phyloP scores from a whole-genome alignment of 2,113 vertebrate genomes.

The Nothoprocta pentlandii region DNA sequence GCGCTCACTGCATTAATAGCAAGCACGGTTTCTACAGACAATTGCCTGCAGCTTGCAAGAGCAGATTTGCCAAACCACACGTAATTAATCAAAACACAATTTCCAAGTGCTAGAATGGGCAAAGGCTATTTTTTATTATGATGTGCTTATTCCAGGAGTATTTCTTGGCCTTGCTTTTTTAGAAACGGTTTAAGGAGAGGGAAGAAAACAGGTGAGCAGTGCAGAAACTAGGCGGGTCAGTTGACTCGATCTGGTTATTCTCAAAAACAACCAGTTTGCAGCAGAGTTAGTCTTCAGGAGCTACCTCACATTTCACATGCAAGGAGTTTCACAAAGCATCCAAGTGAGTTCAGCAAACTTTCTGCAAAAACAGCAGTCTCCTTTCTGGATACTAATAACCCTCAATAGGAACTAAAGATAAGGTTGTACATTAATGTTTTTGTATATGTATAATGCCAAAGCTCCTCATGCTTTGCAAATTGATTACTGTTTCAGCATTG shows the following conservation, averaged over 20 bases:
- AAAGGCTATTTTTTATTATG: slow-evolving; percentile 14
- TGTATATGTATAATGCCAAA: background rate
- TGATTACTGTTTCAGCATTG: background rate
- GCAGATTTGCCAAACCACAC: slow-evolving; percentile 62
- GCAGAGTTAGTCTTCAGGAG: background rate
- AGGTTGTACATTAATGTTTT: background rate
- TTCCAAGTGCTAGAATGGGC: slow-evolving; percentile 19
- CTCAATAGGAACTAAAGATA: background rate
- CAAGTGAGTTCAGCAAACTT: background rate
- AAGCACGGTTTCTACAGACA: slow-evolving; percentile 41
- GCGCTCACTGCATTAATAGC: background rate
- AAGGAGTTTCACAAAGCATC: slow-evolving; percentile 1
- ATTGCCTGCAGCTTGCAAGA: slow-evolving; percentile 49
- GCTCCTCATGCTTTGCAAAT: background rate
- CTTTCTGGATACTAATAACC: background rate
- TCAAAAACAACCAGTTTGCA: background rate
- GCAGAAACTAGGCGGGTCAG: background rate
- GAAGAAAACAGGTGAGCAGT: background rate
- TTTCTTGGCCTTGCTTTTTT: background rate
- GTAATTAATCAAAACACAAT: slow-evolving; percentile 63
- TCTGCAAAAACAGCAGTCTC: slow-evolving; percentile 31
- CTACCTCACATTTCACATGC: background rate
- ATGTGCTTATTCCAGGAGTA: background rate
- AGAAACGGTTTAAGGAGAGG: background rate
- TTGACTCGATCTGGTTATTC: background rate